Conservation (phyloP, 2,888 invertebrate species). For the Oxyteleia sp. region DNA sequence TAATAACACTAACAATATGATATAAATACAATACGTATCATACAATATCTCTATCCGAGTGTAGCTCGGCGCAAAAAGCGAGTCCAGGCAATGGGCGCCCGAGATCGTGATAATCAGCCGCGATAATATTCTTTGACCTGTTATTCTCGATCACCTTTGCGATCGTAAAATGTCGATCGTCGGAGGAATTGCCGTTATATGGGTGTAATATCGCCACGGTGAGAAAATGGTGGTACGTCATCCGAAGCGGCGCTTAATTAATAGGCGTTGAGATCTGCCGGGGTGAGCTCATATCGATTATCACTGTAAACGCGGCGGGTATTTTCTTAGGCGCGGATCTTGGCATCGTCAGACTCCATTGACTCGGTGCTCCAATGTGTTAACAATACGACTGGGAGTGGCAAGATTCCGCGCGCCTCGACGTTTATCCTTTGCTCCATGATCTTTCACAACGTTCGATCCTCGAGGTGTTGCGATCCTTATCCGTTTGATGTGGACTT, state of each 20-base stretch:
- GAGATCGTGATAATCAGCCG: slow-evolving; percentile 46
- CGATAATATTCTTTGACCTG: slow-evolving; percentile 44
- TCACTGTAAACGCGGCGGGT: slow-evolving; percentile 50
- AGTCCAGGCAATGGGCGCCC: slow-evolving; percentile 9
- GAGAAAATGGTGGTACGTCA: slow-evolving; percentile 62
- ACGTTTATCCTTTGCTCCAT: slow-evolving; percentile 52
- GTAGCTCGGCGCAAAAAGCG: slow-evolving; percentile 22
- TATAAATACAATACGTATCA: too few relatives aligned
- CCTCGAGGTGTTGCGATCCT: slow-evolving; percentile 66
- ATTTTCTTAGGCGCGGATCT: slow-evolving; percentile 55
- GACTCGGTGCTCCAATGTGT: slow-evolving; percentile 51
- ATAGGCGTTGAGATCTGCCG: slow-evolving; percentile 58
- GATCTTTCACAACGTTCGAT: slow-evolving; percentile 63
- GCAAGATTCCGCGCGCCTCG: slow-evolving; percentile 57
- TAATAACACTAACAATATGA: too few relatives aligned
- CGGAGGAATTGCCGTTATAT: slow-evolving; percentile 54
- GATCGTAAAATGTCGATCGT: slow-evolving; percentile 57
- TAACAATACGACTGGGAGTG: slow-evolving; percentile 69
- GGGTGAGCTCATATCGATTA: slow-evolving; percentile 59
- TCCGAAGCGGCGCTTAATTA: slow-evolving; percentile 57
- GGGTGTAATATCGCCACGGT: slow-evolving; percentile 40
- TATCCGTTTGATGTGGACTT: slow-evolving; percentile 54
- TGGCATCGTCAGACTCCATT: slow-evolving; percentile 54
- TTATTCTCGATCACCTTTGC: slow-evolving; percentile 37
- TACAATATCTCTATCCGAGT: too few relatives aligned